Evolutionary conservation across 2,113 vertebrate genomes (phyloP), one percentile per base, ranked within the genome.

Genomic region (Eptesicus fuscus): DNA sequence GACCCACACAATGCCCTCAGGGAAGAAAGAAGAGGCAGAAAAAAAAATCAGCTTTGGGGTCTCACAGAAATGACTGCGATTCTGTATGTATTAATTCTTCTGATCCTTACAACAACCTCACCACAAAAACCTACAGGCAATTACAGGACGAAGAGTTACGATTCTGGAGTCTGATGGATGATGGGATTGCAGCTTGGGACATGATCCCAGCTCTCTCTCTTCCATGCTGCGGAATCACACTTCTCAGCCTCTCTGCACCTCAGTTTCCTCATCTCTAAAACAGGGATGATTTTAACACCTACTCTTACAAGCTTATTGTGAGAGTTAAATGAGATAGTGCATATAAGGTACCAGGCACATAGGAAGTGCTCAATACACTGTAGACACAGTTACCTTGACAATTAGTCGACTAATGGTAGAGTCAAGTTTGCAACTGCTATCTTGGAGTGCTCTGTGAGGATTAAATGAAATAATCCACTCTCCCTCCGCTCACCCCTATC

Each of bases 241-340:
- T 78, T 89, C 67, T 82, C 59, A 53, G 35, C 16, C 35, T 92
- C 51, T 79, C 80, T 74, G 88, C 11, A 37, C 47, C 83, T 91
- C 30, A 11, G 67, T 69, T 35, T 80, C 35, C 42, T 80, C 63
- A 70, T 37, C 65, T 90, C 70, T 88, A 88, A 71, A 88, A 18
- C 49, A 42, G 32, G 30, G 16, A 28, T 37, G 53, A 37, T 49
- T n/a, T n/a, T 8, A 44, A 61, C 28, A 49, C 9, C 40, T 20
- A 10, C 71, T 16, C 35, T 93, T 23, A 28, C 3, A 53, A 51
- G 51, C 42, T 16, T 32, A 14, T 9, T 4, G 69, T 17, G 59
- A 42, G 79, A 25, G 35, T 79, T 47, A 47, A 73, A 35, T 37
- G 65, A 32, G 17, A 7, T 9, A 7, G 1, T 23, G 6, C 10